These are phyloP conservation scores for Sabatieria punctata DNA, from an alignment of 2,888 invertebrate species.

Conservation along the genomic window DNA sequence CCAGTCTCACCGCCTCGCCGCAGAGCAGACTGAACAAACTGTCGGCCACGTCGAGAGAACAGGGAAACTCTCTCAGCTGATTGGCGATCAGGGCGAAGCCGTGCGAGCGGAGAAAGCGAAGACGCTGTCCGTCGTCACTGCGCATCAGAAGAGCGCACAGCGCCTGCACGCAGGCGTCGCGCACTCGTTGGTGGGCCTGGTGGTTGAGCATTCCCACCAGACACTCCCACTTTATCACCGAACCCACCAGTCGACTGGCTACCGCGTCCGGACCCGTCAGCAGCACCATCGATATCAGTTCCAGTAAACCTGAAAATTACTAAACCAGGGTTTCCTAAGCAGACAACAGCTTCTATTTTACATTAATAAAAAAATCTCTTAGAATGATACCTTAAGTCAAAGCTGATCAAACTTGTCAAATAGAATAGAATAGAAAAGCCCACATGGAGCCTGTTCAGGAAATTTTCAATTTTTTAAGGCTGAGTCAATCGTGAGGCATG, in stretches of 20 bases:
- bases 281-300: constrained; percentile 2
- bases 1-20: constrained; percentile 4
- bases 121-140: neutral
- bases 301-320: constrained; percentile 4
- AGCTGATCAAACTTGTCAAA: too few relatives aligned
- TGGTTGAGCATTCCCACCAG: constrained; percentile 11
- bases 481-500: too few relatives aligned
- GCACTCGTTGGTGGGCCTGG: neutral
- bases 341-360: too few relatives aligned
- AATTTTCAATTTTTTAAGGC: too few relatives aligned
- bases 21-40: constrained; percentile 9
- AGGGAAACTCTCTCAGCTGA: constrained; percentile 16
- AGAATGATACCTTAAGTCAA: too few relatives aligned
- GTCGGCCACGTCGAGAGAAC: constrained; percentile 5
- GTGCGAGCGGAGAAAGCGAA: constrained; percentile 14
- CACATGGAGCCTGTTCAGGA: too few relatives aligned
- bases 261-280: constrained; percentile 2
- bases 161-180: constrained; percentile 1
- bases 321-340: too few relatives aligned
- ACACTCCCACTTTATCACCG: constrained; percentile 10
- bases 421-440: too few relatives aligned
- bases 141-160: constrained; percentile 9
- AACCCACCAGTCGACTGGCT: neutral
- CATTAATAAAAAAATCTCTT: too few relatives aligned
- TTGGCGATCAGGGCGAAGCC: constrained; percentile 21